These are phyloP conservation scores for Hyles vespertilio DNA, from an alignment of 1,140 invertebrate species.

Conservation along the genomic window DNA sequence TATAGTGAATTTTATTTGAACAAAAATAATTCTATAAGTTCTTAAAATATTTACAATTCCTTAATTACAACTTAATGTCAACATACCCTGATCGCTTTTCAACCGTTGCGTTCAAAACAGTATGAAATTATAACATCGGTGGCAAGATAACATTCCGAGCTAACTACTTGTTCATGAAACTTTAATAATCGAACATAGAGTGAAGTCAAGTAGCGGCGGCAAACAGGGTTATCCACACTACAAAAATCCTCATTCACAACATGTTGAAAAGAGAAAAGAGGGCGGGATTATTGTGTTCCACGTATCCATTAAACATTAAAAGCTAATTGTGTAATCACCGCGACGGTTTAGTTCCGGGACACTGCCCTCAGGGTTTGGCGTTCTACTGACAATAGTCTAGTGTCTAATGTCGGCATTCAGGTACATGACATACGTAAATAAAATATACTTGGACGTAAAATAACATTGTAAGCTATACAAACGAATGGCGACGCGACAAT, in stretches of 20 bases:
- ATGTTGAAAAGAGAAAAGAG: slow-evolving; percentile 70
- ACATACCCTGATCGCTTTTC: slow-evolving; percentile 73
- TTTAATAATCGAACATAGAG: background rate
- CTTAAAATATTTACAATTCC: slow-evolving; percentile 72
- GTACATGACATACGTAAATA: slow-evolving; percentile 50
- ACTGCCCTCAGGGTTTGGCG: slow-evolving; percentile 9
- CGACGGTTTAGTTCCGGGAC: slow-evolving; percentile 23
- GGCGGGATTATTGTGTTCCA: slow-evolving; percentile 23
- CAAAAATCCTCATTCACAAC: slow-evolving; percentile 45
- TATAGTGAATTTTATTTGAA: slow-evolving; percentile 70
- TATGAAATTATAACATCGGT: slow-evolving; percentile 34
- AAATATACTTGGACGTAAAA: background rate
- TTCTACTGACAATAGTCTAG: slow-evolving; percentile 18
- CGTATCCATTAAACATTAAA: slow-evolving; percentile 34
- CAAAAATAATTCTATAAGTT: slow-evolving; percentile 71
- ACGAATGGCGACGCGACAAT: slow-evolving; percentile 10
- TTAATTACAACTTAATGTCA: slow-evolving; percentile 67
- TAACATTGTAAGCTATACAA: background rate
- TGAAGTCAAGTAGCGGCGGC: background rate
- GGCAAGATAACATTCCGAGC: slow-evolving; percentile 47
- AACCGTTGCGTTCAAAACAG: slow-evolving; percentile 57
- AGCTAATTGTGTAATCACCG: slow-evolving; percentile 58
- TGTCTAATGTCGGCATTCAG: slow-evolving; percentile 41
- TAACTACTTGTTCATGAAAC: slow-evolving; percentile 20
- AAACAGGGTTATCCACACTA: background rate